These are phyloP conservation scores for Galeopsomyia nigrocyanea DNA, from an alignment of 2,888 invertebrate genomes.

Conservation along the genomic window DNA sequence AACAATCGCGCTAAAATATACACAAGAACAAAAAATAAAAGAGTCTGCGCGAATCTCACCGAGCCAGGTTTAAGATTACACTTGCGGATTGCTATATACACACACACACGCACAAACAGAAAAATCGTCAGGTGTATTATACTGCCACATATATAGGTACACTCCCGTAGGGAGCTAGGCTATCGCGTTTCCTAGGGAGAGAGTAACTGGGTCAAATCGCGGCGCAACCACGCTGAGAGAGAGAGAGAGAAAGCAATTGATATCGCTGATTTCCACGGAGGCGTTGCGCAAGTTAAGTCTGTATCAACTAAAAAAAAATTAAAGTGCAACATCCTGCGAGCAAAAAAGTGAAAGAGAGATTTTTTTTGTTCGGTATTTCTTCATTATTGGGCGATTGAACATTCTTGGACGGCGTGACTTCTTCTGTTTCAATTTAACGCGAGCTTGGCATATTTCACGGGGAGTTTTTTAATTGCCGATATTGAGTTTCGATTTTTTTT, in stretches of 20 bases:
- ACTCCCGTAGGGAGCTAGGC: slow-evolving; percentile 11
- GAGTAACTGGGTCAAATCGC: slow-evolving; percentile 36
- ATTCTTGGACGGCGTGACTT: too few species aligned
- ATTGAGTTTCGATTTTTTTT: too few species aligned
- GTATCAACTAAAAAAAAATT: not conserved
- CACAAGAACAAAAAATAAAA: too few species aligned
- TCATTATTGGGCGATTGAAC: too few species aligned
- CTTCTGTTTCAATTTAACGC: too few species aligned
- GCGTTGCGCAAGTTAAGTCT: too few species aligned
- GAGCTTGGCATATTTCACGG: too few species aligned
- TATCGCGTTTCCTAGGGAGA: slow-evolving; percentile 29
- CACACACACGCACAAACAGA: not conserved
- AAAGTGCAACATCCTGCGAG: not conserved
- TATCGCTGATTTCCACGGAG: slow-evolving; percentile 1
- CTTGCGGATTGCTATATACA: not conserved
- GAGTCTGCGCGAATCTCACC: not conserved
- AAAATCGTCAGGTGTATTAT: not conserved
- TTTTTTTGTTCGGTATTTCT: too few species aligned
- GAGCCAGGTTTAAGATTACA: slow-evolving; percentile 5
- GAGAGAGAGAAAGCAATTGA: slow-evolving; percentile 8
- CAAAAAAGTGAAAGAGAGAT: not conserved
- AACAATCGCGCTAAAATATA: not conserved
- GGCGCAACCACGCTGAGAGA: slow-evolving; percentile 1
- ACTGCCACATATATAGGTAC: not conserved
- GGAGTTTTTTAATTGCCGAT: too few species aligned